These are phyloP conservation scores for Aphaenogaster ashmeadi DNA, from an alignment of 1,140 invertebrate species.

Conservation along the genomic window DNA sequence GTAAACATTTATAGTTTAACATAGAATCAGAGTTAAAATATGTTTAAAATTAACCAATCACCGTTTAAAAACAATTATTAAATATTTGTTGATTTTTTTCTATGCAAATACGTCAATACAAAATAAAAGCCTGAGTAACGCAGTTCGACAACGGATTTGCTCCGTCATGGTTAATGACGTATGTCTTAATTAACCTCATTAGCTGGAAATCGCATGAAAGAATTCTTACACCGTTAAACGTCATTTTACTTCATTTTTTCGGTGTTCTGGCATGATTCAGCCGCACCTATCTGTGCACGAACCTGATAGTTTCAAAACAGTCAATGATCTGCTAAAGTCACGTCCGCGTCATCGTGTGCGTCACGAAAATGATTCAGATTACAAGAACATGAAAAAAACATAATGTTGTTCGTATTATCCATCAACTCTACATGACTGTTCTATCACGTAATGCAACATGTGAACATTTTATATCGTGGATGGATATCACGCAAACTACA, in stretches of 20 bases:
- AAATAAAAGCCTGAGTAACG: neutral
- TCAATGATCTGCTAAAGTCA: slow-evolving; percentile 37
- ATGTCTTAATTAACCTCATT: slow-evolving; percentile 22
- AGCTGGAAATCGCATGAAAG: neutral
- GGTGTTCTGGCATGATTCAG: slow-evolving; percentile 14
- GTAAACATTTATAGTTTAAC: neutral
- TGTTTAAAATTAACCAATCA: neutral
- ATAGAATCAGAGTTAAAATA: neutral
- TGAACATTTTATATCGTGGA: neutral
- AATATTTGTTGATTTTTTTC: neutral
- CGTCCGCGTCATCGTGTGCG: slow-evolving; percentile 36
- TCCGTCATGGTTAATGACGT: neutral
- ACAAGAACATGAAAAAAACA: neutral
- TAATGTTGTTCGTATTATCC: neutral
- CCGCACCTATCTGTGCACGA: neutral
- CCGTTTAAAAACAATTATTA: neutral
- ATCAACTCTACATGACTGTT: neutral
- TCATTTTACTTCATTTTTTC: slow-evolving; percentile 21
- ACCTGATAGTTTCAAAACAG: slow-evolving; percentile 21
- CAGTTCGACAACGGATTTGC: neutral
- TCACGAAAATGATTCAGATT: slow-evolving; percentile 50
- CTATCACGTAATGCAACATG: neutral
- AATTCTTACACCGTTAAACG: slow-evolving; percentile 20
- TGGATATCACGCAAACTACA: neutral
- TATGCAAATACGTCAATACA: neutral